phyloP scores from a whole-genome alignment of 2,888 invertebrate species.

The Eilema caniola region DNA sequence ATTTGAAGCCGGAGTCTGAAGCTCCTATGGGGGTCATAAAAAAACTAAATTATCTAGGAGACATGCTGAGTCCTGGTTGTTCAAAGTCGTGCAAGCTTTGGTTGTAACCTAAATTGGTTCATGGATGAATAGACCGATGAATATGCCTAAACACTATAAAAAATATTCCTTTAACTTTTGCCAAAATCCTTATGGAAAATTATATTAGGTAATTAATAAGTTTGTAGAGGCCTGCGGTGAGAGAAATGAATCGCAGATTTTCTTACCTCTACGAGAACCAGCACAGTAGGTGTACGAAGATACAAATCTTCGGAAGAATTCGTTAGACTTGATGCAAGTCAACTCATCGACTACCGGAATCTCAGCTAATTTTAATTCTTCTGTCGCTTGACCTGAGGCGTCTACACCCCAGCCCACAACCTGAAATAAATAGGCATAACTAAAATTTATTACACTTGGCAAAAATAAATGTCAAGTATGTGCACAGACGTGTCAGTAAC shows the following conservation, averaged over 20 bases:
- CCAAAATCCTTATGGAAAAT: too few species aligned
- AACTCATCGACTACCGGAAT: slow-evolving; percentile 88
- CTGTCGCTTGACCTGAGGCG: slow-evolving; percentile 85
- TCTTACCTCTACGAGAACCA: slow-evolving; percentile 79
- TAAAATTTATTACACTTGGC: background rate
- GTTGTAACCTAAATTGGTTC: too few species aligned
- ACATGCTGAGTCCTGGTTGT: too few species aligned
- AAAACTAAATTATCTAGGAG: too few species aligned
- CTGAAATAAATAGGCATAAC: slow-evolving; percentile 55
- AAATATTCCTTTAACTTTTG: too few species aligned
- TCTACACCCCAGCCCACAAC: slow-evolving; percentile 88
- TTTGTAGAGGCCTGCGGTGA: background rate
- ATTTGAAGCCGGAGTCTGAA: too few species aligned
- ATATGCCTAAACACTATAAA: too few species aligned
- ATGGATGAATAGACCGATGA: too few species aligned
- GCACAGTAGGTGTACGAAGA: slow-evolving; percentile 86
- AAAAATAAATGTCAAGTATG: background rate
- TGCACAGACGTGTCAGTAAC: background rate
- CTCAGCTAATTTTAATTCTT: slow-evolving; percentile 85
- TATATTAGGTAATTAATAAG: too few species aligned
- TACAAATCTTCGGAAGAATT: slow-evolving; percentile 87
- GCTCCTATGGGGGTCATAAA: too few species aligned
- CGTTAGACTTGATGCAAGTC: slow-evolving; percentile 87
- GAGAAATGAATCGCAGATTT: background rate
- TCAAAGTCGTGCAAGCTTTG: too few species aligned